Base-by-base conservation (phyloP, 1,140 invertebrate species). In the Steinernema khuongi region DNA sequence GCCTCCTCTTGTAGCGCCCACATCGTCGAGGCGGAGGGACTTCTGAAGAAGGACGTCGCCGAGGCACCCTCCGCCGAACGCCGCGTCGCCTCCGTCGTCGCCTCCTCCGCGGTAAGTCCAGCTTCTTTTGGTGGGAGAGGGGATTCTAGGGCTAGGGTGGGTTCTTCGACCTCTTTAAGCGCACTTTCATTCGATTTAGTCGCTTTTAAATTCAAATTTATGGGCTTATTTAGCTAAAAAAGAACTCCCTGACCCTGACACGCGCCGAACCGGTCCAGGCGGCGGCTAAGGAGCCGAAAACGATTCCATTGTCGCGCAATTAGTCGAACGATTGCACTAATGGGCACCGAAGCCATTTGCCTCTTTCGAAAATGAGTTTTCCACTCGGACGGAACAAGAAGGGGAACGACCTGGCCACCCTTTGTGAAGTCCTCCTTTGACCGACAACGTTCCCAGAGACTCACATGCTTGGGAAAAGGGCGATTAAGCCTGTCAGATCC, bases 301-400 rank as follows among this genome's bases (percentile, higher is more conserved):
- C 14, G 26, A 60, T 60, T 60, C 50, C 19, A 60, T 60, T 60
- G 50, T 60, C 50, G 50, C 50, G 50, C 50, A 60, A 60, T 60
- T 60, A 60, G 50, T 60, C 50, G 26, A 60, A 60, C 50, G 50
- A 60, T 60, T 60, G 50, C 50, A 60, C 50, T 60, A 60, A 60
- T 60, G 50, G 50, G 50, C 50, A 60, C 26, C 50, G 50, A 60
- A 60, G 19, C 50, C 50, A 60, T 60, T 60, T 60, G 50, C 14
- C 26, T 60, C 7, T 14, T 7, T 2, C 7, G 50, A 41, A 60
- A 60, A 60, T 60, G 50, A 60, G 50, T 60, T 60, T 60, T 60
- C 26, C 4, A 22, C n/a, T n/a, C 7, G n/a, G n/a, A 11, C 7
- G 36, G 36, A 41, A n/a, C 36, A n/a, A 7, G 36, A n/a, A n/a